Base-by-base conservation (phyloP, 2,888 invertebrate genomes). In the Mesorhabditis sp. region DNA sequence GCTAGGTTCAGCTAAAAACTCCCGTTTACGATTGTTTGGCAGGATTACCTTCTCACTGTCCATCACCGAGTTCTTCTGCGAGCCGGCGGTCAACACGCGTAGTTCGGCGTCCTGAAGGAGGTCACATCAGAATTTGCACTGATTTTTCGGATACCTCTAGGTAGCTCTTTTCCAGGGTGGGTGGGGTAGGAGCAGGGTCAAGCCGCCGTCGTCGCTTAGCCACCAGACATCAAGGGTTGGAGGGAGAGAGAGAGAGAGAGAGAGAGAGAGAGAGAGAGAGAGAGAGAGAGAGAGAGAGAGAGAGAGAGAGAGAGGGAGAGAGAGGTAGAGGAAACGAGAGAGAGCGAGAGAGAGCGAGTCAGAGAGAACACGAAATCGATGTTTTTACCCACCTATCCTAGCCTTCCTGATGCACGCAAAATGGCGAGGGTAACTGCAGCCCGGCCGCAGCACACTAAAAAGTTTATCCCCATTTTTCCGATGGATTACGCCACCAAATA, bases 151-250 rank as follows among this genome's bases (percentile, higher is more conserved):
- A 13, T 42, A 71, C 71, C n/a, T 68, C 67, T 28, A 75, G 65
- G 63, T 72, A 75, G 28, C 67, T 67, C 45, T 67, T 65, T 4
- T 45, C 50, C 7, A 68, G 58, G 7, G 75, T 72, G 64, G 74
- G 45, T 75, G 73, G 3, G 75, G 69, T 62, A 75, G 42, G 58
- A 75, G 68, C 13, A 75, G 65, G 0, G 73, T 69, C 45, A 75
- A 58, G 66, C 75, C 76, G 6, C 76, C 95, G 84, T 95, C 95
- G 84, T 95, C 95, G 85, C 94, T 95, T 0, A 95, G 89, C 95
- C 95, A 95, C 94, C 94, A 95, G 10, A 95, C 95, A 87, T 95
- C 95, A 78, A 13, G 50, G 50, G 50, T 10, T 7, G 2, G 13
- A 50, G 50, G 3, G 50, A 50, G 50, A 50, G 13, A 50, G 50